A percentile compares a stretch with the other conserved stretches of the same genome.
Conservation (phyloP, 2,797 vertebrate species). For the Gobionotothen gibberifrons region DNA sequence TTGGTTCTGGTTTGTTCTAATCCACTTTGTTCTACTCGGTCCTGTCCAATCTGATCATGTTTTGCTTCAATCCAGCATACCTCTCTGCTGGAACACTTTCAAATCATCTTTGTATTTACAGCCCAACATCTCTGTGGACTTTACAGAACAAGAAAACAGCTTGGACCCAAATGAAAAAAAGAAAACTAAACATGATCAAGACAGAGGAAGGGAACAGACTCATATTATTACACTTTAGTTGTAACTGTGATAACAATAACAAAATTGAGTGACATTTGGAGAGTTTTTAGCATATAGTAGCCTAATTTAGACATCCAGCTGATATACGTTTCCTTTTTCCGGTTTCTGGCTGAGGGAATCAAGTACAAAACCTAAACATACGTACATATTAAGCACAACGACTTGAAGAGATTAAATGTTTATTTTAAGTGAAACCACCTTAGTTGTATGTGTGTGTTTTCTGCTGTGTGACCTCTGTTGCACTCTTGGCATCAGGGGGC, state of each 20-base stretch:
- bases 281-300: neutral
- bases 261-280: too few species aligned
- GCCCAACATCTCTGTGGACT: conserved; percentile 17
- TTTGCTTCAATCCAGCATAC: neutral
- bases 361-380: neutral
- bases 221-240: too few species aligned
- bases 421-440: neutral
- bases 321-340: neutral
- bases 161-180: neutral
- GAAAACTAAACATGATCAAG: neutral
- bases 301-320: neutral
- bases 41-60: conserved; percentile 23
- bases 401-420: neutral
- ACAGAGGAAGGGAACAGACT: neutral
- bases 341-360: neutral
- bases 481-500: conserved; percentile 33
- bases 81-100: neutral
- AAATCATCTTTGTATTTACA: conserved; percentile 33
- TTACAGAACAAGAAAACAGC: neutral
- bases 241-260: too few species aligned
- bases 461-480: conserved; percentile 42
- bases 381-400: neutral
- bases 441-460: conserved; percentile 15
- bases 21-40: conserved; percentile 31
- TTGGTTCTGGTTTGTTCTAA: conserved; percentile 32